Percentiles rank a stretch among this genome's conserved stretches.
These are phyloP conservation scores for Agrotis clavis DNA, from an alignment of 2,888 invertebrate genomes.

Conservation along the genomic window DNA sequence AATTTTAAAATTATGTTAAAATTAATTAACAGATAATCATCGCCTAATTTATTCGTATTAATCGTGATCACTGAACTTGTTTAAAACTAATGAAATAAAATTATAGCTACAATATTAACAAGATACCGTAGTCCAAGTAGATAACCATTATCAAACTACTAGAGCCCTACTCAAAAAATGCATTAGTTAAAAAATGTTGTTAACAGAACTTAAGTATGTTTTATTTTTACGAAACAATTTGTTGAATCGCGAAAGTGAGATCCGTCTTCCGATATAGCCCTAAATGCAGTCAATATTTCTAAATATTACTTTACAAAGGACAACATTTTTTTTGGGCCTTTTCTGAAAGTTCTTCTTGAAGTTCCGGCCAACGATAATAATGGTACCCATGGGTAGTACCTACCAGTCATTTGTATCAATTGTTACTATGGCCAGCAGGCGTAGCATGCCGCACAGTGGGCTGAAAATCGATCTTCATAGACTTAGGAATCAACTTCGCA, in stretches of 20 bases:
- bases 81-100: conserved; percentile 18
- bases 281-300: not conserved
- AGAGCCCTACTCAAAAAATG: not conserved
- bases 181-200: conserved; percentile 4
- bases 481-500: no score
- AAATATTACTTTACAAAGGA: no score
- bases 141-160: conserved; percentile 16
- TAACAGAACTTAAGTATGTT: not conserved
- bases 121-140: conserved; percentile 2
- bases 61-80: conserved; percentile 34
- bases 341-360: no score
- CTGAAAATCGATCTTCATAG: no score
- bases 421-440: no score
- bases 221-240: not conserved
- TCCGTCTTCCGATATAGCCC: not conserved
- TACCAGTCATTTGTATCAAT: no score
- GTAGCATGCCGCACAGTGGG: no score
- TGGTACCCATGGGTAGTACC: no score
- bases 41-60: conserved; percentile 26
- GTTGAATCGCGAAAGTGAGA: not conserved
- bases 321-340: no score
- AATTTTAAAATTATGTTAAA: conserved; percentile 25
- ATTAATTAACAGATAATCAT: conserved; percentile 44
- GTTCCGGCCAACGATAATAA: no score
- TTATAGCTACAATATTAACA: not conserved